These are phyloP conservation scores for Lathronympha strigana DNA, from an alignment of 2,888 invertebrate species.

Conservation along the genomic window DNA sequence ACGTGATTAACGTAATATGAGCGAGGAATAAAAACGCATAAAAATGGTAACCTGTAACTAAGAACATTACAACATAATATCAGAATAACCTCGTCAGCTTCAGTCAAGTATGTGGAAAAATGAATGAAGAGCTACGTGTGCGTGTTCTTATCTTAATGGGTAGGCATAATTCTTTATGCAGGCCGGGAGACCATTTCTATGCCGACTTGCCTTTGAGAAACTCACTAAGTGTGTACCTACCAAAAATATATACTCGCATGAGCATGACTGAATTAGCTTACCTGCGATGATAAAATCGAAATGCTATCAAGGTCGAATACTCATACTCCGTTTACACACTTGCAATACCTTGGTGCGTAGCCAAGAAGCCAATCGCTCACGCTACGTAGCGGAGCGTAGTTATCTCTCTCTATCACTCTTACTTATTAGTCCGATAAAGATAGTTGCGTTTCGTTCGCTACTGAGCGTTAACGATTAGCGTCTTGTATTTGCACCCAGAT, in stretches of 20 bases:
- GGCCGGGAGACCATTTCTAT: conserved; percentile 24
- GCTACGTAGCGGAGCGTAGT: no score
- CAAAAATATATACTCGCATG: neutral
- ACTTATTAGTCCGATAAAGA: no score
- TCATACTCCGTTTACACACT: no score
- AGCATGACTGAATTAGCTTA: neutral
- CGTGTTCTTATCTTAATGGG: conserved; percentile 38
- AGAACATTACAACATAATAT: conserved; percentile 23
- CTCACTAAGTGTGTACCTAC: neutral
- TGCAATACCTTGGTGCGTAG: no score
- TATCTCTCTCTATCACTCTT: no score
- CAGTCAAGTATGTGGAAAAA: conserved; percentile 30
- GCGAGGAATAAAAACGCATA: conserved; percentile 12
- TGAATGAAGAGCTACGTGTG: conserved; percentile 28
- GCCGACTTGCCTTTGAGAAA: conserved; percentile 27
- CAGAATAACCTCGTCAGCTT: conserved; percentile 22
- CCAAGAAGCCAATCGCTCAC: no score
- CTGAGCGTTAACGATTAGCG: no score
- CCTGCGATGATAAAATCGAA: neutral
- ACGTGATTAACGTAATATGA: conserved; percentile 9
- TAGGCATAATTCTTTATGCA: conserved; percentile 38
- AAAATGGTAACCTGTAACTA: neutral
- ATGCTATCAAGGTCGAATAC: no score
- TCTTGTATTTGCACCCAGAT: no score
- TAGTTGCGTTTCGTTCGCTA: no score